Base-by-base conservation (phyloP, 2,113 vertebrate genomes). In the Rhinopithecus roxellana region DNA sequence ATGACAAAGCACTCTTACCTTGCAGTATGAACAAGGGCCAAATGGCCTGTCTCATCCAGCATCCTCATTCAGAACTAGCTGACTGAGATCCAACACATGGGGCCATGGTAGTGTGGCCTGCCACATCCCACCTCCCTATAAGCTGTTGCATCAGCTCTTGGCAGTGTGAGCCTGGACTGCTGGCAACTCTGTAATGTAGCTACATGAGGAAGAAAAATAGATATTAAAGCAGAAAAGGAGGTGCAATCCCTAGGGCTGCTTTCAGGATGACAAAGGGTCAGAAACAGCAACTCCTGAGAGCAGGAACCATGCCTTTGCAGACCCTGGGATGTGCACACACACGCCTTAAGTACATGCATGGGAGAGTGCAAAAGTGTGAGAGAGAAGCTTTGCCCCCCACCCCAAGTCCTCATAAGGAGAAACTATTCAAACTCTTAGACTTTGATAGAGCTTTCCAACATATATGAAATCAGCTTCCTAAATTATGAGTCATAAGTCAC, bases 91-190 rank as follows among this genome's bases (percentile, higher is more conserved):
- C 81, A 81, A 52, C 38, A 23, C 50, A 4, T 1, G 16, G 52
- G 50, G 78, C 43, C 2, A 0, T 70, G 57, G 23, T 3, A 13
- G 85, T 1, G 52, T 23, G 48, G 45, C 35, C 45, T 85, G 64
- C 80, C 11, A 5, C 55, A 3, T 43, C 50, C 72, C 32, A n/a
- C 74, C 38, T 85, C 69, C 78, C 45, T 14, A 3, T 43, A 59
- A 88, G 87, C 95, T 97, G 93, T 87, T 48, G 55, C n/a, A n/a
- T 18, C 64, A 14, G 45, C 27, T 77, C 64, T 52, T 87, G 75
- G 80, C 69, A 50, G 50, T 2, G 0, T 57, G 32, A n/a, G 52
- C 52, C 93, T 38, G 69, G 52, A 75, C 35, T 16, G 25, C 86
- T 70, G 78, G 12, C 40, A 45, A 13, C 32, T 8, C 75, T 80